Conservation (phyloP, 30 jellyfish, hydroid and myxozoan species). For the Turritopsis dohrnii region DNA sequence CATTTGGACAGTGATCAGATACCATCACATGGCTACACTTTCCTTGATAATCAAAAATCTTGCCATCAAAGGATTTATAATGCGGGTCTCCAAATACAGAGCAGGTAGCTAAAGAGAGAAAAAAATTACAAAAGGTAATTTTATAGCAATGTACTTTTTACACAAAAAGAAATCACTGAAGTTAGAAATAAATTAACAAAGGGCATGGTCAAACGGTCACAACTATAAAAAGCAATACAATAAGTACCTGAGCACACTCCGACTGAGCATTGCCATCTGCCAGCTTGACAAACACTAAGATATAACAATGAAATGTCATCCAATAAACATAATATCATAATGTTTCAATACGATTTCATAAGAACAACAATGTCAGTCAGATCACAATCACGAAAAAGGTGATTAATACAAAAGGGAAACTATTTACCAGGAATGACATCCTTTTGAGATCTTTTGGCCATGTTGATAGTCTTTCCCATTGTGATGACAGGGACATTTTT, state of each 20-base stretch:
- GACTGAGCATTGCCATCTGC: constrained; percentile 17
- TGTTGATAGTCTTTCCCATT: constrained; percentile 54
- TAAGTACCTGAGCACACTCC: constrained; percentile 13
- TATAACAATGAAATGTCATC: background rate
- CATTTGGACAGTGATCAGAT: constrained; percentile 53
- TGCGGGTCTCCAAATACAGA: constrained; percentile 80
- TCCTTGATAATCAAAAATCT: constrained; percentile 57
- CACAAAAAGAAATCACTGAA: background rate
- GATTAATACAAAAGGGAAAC: background rate
- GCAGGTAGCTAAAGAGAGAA: constrained; percentile 23
- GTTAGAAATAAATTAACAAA: background rate
- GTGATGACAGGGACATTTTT: constrained; percentile 65
- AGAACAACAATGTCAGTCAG: too few species aligned
- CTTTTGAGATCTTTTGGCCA: constrained; percentile 40
- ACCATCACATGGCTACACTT: constrained; percentile 56
- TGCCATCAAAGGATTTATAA: constrained; percentile 73
- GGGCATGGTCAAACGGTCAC: background rate
- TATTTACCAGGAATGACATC: constrained; percentile 61
- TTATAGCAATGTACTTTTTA: background rate
- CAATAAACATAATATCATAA: too few species aligned
- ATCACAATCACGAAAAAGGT: background rate
- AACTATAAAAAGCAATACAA: too few species aligned
- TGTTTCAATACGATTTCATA: too few species aligned
- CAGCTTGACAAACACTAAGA: constrained; percentile 5
- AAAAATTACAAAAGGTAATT: background rate